These are phyloP conservation scores for Orthosia incerta DNA, from an alignment of 2,888 invertebrate species.

Conservation along the genomic window DNA sequence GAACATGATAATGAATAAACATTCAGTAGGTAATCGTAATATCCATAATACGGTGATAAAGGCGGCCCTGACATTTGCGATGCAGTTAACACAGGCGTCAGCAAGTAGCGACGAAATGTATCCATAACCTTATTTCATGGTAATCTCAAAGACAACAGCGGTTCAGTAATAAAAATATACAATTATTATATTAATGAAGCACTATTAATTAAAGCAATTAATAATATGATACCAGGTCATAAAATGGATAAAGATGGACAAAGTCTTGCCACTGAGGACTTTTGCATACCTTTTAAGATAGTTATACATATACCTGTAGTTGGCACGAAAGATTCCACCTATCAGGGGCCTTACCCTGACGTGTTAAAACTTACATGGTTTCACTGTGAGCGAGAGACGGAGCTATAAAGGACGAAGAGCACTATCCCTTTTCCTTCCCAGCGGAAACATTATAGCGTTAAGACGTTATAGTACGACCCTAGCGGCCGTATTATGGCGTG, in stretches of 20 bases:
- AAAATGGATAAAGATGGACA: constrained; percentile 13
- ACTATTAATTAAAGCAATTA: constrained; percentile 41
- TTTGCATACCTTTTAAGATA: constrained; percentile 8
- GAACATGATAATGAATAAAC: constrained; percentile 40
- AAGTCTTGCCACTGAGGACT: not conserved
- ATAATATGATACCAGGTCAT: constrained; percentile 23
- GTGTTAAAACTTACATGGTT: no score
- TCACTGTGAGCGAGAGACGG: no score
- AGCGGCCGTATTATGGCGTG: no score
- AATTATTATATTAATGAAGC: constrained; percentile 17
- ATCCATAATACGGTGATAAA: constrained; percentile 65
- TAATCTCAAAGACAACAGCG: constrained; percentile 57
- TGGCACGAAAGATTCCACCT: not conserved
- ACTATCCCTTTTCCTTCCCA: no score
- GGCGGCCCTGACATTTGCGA: constrained; percentile 72
- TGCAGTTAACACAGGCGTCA: constrained; percentile 61
- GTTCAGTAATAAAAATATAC: constrained; percentile 23
- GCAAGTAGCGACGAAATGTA: constrained; percentile 60
- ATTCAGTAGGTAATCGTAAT: constrained; percentile 61
- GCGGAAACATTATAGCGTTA: no score
- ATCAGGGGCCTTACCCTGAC: not conserved
- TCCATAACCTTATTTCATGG: constrained; percentile 68
- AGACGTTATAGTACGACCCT: no score
- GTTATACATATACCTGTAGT: not conserved
- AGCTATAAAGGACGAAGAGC: no score